Conservation (phyloP, 2,797 vertebrate species). For the Scomberomorus guttatus region DNA sequence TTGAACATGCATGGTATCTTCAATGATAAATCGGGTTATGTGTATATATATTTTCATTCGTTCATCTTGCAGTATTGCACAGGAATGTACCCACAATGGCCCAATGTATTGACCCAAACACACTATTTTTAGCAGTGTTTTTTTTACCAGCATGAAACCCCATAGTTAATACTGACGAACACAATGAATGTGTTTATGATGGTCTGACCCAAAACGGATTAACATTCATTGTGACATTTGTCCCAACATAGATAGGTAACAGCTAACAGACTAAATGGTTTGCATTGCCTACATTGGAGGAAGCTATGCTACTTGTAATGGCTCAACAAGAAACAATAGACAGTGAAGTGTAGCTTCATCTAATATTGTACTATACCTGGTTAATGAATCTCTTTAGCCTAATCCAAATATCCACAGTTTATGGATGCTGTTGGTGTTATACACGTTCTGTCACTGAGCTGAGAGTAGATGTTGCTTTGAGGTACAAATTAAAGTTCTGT, state of each 20-base stretch:
- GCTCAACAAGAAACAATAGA: constrained; percentile 33
- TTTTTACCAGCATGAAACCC: neutral
- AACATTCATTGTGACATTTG: neutral
- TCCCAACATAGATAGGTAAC: neutral
- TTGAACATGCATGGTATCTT: neutral
- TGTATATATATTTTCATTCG: neutral
- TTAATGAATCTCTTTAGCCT: constrained; percentile 18
- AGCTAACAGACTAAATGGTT: neutral
- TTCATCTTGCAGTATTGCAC: neutral
- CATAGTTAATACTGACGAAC: neutral
- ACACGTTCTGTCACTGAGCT: constrained; percentile 17
- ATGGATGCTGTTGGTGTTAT: constrained; percentile 24
- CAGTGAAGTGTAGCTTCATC: constrained; percentile 25
- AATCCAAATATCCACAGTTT: constrained; percentile 9
- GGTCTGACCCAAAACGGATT: neutral
- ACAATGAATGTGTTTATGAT: too few species aligned
- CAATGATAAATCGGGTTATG: neutral
- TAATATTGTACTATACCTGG: constrained; percentile 20
- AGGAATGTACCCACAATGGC: neutral
- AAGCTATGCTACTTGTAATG: neutral
- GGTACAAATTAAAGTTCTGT: constrained; percentile 24
- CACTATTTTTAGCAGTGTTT: neutral
- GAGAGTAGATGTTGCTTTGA: constrained; percentile 32
- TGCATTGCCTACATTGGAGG: too few species aligned
- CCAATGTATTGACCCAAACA: too few species aligned